Evolutionary conservation across 1,140 invertebrate species (phyloP), one percentile per base, ranked within the genome.

Genomic region (Zophobas atratus): DNA sequence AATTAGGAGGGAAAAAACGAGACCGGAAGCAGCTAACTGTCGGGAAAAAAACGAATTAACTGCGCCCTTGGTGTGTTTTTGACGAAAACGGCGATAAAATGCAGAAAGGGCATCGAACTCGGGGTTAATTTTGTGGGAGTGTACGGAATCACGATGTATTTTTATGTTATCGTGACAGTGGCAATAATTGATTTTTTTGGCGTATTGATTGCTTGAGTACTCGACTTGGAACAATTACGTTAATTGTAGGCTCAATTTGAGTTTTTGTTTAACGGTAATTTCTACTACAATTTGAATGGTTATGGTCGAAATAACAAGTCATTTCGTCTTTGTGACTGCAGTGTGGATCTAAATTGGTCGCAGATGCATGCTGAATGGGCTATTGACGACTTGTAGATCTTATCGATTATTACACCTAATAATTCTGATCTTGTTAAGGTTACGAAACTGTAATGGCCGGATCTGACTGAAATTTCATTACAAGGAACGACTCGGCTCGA

Each of bases 371-470:
- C 43, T 67, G 60, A 67, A 67, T 67, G 60, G 60, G 39, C 60
- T 67, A 46, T 67, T 67, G 36, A 43, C 60, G 8, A 32, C 39
- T 43, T 67, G 2, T 67, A 67, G 60, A 67, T 67, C 39, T 67
- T 67, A 67, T 67, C 60, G 60, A 67, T 67, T 67, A 67, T 67
- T 67, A 43, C 60, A 67, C 60, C 60, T 43, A 67, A 67, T 67
- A 67, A 67, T 67, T 67, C 39, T 41, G 60, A 2, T 46, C 39
- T 67, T 38, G 60, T 43, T 60, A 36, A 41, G 33, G 39, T 67
- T 67, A 51, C n/a, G 49, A 51, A 51, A 51, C n/a, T 67, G 36
- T 67, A 38, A 43, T 67, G 39, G 32, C 20, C 38, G n/a, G 41
- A 8, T 43, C 60, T 43, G 39, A 67, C n/a, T 41, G 38, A 33